Conservation (phyloP, 2,113 vertebrate genomes). For the Seriola rivoliana region DNA sequence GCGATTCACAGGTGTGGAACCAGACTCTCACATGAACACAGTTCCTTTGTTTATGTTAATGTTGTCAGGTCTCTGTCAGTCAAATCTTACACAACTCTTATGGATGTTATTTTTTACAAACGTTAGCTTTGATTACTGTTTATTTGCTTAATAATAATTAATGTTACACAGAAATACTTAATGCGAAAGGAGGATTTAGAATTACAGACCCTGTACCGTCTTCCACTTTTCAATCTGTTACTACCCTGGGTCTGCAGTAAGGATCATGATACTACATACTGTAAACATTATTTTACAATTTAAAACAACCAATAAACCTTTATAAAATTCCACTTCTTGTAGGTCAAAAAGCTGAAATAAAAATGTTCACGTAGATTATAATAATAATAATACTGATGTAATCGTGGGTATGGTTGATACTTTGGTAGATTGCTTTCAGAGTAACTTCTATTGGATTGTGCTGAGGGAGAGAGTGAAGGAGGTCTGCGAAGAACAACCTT, state of each 20-base stretch:
- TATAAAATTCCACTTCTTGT: too few relatives aligned
- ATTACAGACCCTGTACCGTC: too few relatives aligned
- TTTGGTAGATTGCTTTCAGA: background rate
- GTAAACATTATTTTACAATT: background rate
- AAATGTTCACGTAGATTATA: background rate
- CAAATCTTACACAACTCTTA: too few relatives aligned
- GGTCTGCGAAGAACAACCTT: conserved; percentile 11
- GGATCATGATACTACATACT: background rate
- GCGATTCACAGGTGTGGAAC: too few relatives aligned
- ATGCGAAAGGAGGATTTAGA: too few relatives aligned
- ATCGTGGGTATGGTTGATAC: background rate
- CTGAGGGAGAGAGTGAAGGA: background rate
- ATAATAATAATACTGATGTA: background rate
- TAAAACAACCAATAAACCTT: too few relatives aligned
- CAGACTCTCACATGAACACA: too few relatives aligned
- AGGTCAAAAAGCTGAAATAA: background rate
- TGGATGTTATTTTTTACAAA: background rate
- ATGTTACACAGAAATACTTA: background rate
- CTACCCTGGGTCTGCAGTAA: too few relatives aligned
- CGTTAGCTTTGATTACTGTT: background rate
- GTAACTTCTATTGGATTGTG: background rate
- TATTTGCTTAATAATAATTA: background rate
- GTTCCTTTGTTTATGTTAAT: too few relatives aligned
- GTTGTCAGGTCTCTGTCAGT: too few relatives aligned
- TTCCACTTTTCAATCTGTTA: too few relatives aligned